Base-by-base conservation (phyloP, 2,113 vertebrate genomes). In the Myrmecophaga tridactyla region DNA sequence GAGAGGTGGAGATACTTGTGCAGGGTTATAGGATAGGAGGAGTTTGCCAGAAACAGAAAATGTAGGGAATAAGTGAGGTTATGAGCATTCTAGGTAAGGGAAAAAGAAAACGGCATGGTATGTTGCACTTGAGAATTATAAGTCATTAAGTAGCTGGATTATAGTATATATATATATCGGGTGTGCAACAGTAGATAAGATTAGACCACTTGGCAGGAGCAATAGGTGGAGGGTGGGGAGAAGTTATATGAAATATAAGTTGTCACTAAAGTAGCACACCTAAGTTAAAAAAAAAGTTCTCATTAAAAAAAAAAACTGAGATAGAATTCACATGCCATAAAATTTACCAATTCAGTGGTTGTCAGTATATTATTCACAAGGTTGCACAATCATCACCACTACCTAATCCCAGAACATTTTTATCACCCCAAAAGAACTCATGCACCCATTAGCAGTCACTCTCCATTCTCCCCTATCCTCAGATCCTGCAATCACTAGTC, bases 251-350 rank as follows among this genome's bases (percentile, higher is more conserved):
- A 84, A 81, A 78, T 39, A 29, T 23, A 58, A 46, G 60, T 34
- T 77, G 88, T 94, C 77, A 48, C 20, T 92, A 62, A 87, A 94
- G 80, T 73, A n/a, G 69, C 25, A 72, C 18, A 78, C 67, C 39
- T n/a, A 90, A 56, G 20, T 29, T n/a, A n/a, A n/a, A n/a, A n/a
- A n/a, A n/a, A n/a, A 83, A 34, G 31, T 9, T 25, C 27, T 90
- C 36, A 48, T 58, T 85, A 18, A 46, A 43, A 84, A 67, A 14
- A 60, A 58, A 87, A 87, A 53, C 29, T 77, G 36, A 84, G 34
- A 39, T 60, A 78, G 31, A 78, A 86, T 67, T 56, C 67, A 89
- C 18, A 81, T 48, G 36, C 7, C 82, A 78, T 20, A 83, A 83
- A 77, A 84, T 23, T 43, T 23, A 83, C 21, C 65, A 89, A 81